Evolutionary conservation across 2,113 vertebrate genomes (phyloP), one percentile per base, ranked within the genome.

Genomic region (Mystacornis crossleyi): DNA sequence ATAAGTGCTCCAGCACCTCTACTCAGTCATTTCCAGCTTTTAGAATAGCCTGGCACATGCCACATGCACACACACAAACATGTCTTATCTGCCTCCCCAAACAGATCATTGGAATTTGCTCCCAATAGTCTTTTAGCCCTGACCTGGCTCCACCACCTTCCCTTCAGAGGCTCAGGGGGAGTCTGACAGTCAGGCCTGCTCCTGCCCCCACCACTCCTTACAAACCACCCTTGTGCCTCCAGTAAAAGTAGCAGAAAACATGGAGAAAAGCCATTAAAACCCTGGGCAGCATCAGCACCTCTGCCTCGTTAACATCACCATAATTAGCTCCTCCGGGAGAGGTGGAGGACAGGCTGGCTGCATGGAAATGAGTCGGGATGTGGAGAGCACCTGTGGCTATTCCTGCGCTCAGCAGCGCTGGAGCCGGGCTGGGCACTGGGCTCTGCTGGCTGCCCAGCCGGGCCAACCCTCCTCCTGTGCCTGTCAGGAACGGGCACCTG

Each of bases 241-340:
- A n/a, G 14, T 8, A 24, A 38, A 69, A 84, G 78, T 2, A 60
- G 43, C 69, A n/a, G 73, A 47, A 92, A 67, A 89, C 54, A 65
- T 80, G 26, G 69, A 90, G 48, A 33, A 69, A 34, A 86, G 50
- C 83, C 61, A 95, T 89, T 90, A 95, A 96, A 91, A 91, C 54
- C 54, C 69, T 71, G 69, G 86, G 80, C 80, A 86, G 74, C 93
- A 87, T 91, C 81, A 93, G 92, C 94, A 95, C 95, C 86, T 97
- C 96, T 61, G 78, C 48, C 84, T 97, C 93, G 90, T 97, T 96
- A 97, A 47, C 70, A 89, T 55, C 81, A 10, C 70, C 33, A 1
- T 97, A 97, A 97, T 97, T 83, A 93, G 95, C 89, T 95, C 95
- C 89, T 86, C n/a, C 0, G 69, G 90, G 95, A 84, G 60, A 21